phyloP scores from a whole-genome alignment of 1,140 invertebrate genomes.

The Ruditapes philippinarum region DNA sequence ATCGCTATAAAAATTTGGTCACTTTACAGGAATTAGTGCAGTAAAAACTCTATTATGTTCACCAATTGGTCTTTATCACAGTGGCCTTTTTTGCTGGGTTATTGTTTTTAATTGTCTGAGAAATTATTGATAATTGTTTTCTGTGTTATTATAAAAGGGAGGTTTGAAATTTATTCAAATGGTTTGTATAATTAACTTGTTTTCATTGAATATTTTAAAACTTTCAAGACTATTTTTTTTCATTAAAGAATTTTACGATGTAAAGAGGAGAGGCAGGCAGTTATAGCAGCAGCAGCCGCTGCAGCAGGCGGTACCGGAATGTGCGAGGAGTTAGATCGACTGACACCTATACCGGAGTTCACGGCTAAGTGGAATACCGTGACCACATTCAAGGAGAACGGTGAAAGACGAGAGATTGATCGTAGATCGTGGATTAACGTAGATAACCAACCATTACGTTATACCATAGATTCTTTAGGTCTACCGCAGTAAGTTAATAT shows the following conservation, averaged over 20 bases:
- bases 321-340: constrained; percentile 68
- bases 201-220: too few relatives aligned
- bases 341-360: constrained; percentile 73
- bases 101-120: too few relatives aligned
- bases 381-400: constrained; percentile 63
- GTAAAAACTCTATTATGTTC: too few relatives aligned
- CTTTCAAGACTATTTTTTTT: too few relatives aligned
- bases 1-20: too few relatives aligned
- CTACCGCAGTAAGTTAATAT: constrained; percentile 81
- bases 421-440: constrained; percentile 79
- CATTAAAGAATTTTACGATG: neutral
- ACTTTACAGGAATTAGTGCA: too few relatives aligned
- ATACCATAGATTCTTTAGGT: constrained; percentile 76
- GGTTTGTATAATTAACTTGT: too few relatives aligned
- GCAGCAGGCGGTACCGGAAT: constrained; percentile 65
- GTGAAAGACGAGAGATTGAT: constrained; percentile 73
- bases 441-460: constrained; percentile 78
- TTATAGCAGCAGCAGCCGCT: constrained; percentile 65
- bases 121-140: too few relatives aligned
- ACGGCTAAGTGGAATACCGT: constrained; percentile 77
- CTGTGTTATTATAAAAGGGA: too few relatives aligned
- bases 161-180: too few relatives aligned
- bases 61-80: too few relatives aligned
- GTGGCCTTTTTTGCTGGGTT: too few relatives aligned
- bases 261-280: constrained; percentile 25